phyloP scores from a whole-genome alignment of 2,888 invertebrate genomes.

The Chymomyza caudatula region DNA sequence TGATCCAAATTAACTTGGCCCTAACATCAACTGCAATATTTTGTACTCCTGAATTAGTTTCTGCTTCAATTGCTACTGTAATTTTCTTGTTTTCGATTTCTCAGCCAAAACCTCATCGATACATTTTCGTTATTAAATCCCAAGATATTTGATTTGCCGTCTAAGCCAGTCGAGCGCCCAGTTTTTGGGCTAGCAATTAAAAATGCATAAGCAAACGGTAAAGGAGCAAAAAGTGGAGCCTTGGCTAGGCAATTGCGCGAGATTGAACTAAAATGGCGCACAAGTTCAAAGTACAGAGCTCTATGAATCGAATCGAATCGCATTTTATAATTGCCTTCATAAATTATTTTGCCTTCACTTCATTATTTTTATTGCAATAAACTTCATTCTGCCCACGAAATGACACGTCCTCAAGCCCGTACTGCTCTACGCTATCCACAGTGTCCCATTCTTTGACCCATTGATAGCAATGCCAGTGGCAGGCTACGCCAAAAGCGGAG shows the following conservation, averaged over 20 bases:
- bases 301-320: slow-evolving; percentile 35
- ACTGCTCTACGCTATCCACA: background rate
- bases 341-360: slow-evolving; percentile 52
- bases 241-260: background rate
- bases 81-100: background rate
- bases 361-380: slow-evolving; percentile 58
- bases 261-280: background rate
- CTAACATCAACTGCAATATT: no score
- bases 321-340: slow-evolving; percentile 59
- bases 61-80: background rate
- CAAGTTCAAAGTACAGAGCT: slow-evolving; percentile 18
- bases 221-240: background rate
- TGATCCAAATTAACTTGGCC: no score
- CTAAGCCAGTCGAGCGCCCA: no score
- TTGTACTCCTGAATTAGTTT: no score
- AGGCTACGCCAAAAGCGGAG: slow-evolving; percentile 24
- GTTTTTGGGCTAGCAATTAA: background rate
- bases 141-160: background rate
- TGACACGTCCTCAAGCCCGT: background rate
- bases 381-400: slow-evolving; percentile 31
- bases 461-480: background rate
- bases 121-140: background rate
- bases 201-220: background rate
- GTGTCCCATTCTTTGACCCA: background rate
- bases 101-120: background rate